Conservation (phyloP, 2,888 invertebrate genomes). For the Drosophila incognita region DNA sequence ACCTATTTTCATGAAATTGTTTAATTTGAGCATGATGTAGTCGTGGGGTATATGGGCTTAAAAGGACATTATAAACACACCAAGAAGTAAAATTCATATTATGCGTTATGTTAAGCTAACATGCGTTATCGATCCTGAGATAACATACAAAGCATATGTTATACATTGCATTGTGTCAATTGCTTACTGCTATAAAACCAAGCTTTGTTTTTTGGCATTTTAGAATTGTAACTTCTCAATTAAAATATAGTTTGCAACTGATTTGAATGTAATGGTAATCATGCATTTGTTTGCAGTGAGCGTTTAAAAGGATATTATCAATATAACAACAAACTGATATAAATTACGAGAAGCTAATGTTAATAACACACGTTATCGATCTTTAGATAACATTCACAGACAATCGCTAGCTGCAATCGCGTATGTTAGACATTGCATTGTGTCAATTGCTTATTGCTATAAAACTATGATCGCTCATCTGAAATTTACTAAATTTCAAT, state of each 20-base stretch:
- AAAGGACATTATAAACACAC: background rate
- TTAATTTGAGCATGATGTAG: background rate
- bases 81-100: background rate
- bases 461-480: background rate
- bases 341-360: background rate
- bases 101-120: background rate
- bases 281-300: conserved; percentile 70
- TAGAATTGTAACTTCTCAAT: conserved; percentile 1
- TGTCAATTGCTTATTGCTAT: background rate
- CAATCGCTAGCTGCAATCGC: too few species aligned
- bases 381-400: too few species aligned
- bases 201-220: background rate
- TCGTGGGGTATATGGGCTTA: background rate
- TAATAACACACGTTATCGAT: background rate
- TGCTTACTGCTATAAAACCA: background rate
- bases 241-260: conserved; percentile 26
- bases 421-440: too few species aligned
- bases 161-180: background rate
- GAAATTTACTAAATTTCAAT: background rate
- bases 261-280: conserved; percentile 51
- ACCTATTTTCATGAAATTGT: conserved; percentile 52
- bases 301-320: conserved; percentile 2
- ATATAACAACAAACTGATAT: background rate
- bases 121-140: background rate
- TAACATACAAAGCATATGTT: background rate